A percentile compares a stretch with the other conserved stretches of the same genome.
Evolutionary conservation across 1,140 invertebrate species (phyloP).

Genomic region (Panulirus ornatus): DNA sequence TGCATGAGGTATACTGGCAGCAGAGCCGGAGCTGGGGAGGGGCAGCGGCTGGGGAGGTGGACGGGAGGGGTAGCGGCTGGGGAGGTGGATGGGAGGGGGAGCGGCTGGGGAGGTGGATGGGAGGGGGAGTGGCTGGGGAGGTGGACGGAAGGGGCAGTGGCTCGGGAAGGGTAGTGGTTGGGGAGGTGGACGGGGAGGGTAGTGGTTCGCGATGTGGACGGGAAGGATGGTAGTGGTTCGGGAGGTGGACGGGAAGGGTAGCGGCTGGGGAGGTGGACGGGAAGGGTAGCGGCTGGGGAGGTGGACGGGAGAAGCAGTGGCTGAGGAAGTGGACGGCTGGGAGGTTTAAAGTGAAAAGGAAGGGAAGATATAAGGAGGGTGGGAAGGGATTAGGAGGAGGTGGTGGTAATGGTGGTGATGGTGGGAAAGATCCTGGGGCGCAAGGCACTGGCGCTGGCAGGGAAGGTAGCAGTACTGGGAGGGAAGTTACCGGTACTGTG

Average conservation of each 20-base stretch:
- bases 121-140: background rate
- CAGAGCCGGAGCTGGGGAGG: conserved; percentile 54
- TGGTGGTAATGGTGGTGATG: background rate
- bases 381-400: background rate
- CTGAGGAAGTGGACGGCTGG: background rate
- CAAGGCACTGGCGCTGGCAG: background rate
- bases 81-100: background rate
- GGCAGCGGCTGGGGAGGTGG: background rate
- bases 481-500: too few species aligned
- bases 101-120: background rate
- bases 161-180: background rate
- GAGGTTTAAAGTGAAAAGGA: background rate
- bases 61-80: background rate
- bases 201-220: background rate
- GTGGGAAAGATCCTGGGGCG: background rate
- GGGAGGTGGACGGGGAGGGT: background rate
- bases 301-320: background rate
- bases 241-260: background rate
- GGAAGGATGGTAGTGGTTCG: background rate
- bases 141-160: background rate
- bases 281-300: background rate
- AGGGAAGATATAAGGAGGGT: background rate
- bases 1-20: conserved; percentile 69
- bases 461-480: background rate
- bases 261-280: background rate